phyloP scores from a whole-genome alignment of 2,888 invertebrate genomes.

The Blera fallax region DNA sequence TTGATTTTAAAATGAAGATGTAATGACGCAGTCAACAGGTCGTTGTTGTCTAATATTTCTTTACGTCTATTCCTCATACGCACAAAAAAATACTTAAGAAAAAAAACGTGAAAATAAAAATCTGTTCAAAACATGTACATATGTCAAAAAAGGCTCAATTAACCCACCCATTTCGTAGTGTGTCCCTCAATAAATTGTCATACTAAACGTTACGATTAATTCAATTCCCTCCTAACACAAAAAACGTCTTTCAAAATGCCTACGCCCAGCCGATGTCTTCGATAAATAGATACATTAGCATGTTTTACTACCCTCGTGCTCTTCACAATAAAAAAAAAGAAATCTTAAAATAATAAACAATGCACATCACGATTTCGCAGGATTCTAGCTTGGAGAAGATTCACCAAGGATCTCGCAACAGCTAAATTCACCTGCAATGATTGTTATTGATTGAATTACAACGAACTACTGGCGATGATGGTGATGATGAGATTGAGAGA shows the following conservation, averaged over 20 bases:
- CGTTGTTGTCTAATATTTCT: neutral
- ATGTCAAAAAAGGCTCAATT: neutral
- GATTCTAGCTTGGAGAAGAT: slow-evolving; percentile 12
- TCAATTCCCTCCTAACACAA: slow-evolving; percentile 14
- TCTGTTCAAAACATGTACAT: neutral
- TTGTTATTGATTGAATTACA: slow-evolving; percentile 72
- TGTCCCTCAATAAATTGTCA: slow-evolving; percentile 22
- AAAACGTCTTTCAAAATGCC: slow-evolving; percentile 10
- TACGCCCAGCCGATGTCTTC: slow-evolving; percentile 23
- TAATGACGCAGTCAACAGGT: too few species aligned
- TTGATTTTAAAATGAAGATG: too few species aligned
- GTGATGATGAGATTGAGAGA: slow-evolving; percentile 33
- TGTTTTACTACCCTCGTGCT: slow-evolving; percentile 3
- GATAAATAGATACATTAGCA: slow-evolving; percentile 59
- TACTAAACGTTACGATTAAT: slow-evolving; percentile 51
- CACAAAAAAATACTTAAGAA: neutral
- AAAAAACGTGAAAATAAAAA: neutral
- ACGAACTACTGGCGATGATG: slow-evolving; percentile 14
- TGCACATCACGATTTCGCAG: slow-evolving; percentile 64
- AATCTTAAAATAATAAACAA: slow-evolving; percentile 54
- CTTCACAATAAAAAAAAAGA: slow-evolving; percentile 11
- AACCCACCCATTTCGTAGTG: neutral
- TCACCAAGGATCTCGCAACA: neutral
- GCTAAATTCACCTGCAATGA: slow-evolving; percentile 52
- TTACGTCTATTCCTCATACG: neutral